Evolutionary conservation across 2,113 vertebrate genomes (phyloP), one percentile per base, ranked within the genome.

Genomic region (Lagopus muta): DNA sequence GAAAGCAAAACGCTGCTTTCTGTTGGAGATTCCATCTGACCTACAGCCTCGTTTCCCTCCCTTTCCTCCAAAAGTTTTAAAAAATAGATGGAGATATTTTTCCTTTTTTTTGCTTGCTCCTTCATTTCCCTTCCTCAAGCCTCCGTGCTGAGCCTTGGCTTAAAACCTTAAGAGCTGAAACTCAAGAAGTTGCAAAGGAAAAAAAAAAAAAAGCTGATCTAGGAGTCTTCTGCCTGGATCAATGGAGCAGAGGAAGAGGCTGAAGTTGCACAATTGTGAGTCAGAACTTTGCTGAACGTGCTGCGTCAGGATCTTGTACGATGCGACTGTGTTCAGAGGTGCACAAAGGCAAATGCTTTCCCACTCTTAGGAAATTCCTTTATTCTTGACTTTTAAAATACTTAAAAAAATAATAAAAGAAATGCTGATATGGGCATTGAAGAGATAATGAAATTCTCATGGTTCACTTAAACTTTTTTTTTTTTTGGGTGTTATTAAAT

Each of bases 191-290:
- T 64, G 40, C 21, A 15, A 27, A 24, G 1, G 5, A 3, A 20
- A 11, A 43, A n/a, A 57, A 74, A 43, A 38, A 57, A 75, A 88
- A 62, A 85, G 93, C 96, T 95, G 92, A 95, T 88, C 30, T 38
- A 77, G 67, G 78, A 93, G 24, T 85, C 87, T 90, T 95, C 60
- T 77, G 70, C 14, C n/a, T 69, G 92, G 84, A 92, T 94, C 96
- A 93, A 2, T 91, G 93, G 61, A 94, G 92, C 93, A 82, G 36
- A 57, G 71, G 72, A 90, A 82, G 14, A 71, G 92, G 89, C 89
- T 94, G 91, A 92, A 94, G 85, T 3, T 85, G 91, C 92, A 96
- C 64, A 82, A 80, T 10, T 86, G 82, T 54, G 79, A 69, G 47
- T 47, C 47, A 36, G 79, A 84, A 73, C 84, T 88, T 80, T 60